A percentile compares a stretch with the other conserved stretches of the same genome.
Evolutionary conservation across 2,888 invertebrate genomes (phyloP).

Genomic region (Sussaba pulchella): DNA sequence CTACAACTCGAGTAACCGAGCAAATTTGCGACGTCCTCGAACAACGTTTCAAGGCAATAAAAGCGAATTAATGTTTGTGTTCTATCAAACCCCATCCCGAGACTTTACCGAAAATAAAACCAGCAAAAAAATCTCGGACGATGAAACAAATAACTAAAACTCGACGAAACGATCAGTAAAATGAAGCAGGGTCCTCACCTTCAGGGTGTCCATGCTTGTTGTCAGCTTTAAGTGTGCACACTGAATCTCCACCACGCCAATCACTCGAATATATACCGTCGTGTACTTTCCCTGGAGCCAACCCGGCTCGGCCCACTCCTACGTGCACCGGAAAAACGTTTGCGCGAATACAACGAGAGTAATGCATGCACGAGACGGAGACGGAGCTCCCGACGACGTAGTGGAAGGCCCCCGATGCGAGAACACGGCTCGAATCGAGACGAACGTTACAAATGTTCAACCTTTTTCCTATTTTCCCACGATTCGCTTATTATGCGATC

Average conservation of each 20-base stretch:
- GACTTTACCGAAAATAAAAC: no score
- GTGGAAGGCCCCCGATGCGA: neutral
- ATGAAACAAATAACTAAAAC: slow-evolving; percentile 19
- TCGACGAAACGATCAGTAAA: neutral
- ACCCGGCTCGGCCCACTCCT: slow-evolving; percentile 63
- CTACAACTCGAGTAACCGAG: no score
- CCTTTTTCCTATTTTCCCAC: slow-evolving; percentile 30
- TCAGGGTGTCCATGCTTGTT: slow-evolving; percentile 79
- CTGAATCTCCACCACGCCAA: slow-evolving; percentile 80
- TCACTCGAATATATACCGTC: slow-evolving; percentile 82
- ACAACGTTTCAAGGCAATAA: no score
- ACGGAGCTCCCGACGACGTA: neutral
- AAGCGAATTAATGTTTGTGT: no score
- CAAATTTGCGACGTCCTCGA: no score
- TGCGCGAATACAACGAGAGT: slow-evolving; percentile 46
- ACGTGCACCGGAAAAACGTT: slow-evolving; percentile 63
- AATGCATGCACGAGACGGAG: slow-evolving; percentile 47
- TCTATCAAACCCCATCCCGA: neutral
- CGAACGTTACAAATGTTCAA: slow-evolving; percentile 6
- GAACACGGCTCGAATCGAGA: slow-evolving; percentile 1
- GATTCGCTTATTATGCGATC: slow-evolving; percentile 27
- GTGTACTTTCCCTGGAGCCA: slow-evolving; percentile 79
- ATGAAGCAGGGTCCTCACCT: slow-evolving; percentile 76
- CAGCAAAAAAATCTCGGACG: neutral
- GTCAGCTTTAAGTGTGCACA: slow-evolving; percentile 77